A percentile compares a stretch with the other conserved stretches of the same genome.
These are phyloP conservation scores for Glaucidium brasilianum DNA, from an alignment of 2,113 vertebrate genomes.

Conservation along the genomic window DNA sequence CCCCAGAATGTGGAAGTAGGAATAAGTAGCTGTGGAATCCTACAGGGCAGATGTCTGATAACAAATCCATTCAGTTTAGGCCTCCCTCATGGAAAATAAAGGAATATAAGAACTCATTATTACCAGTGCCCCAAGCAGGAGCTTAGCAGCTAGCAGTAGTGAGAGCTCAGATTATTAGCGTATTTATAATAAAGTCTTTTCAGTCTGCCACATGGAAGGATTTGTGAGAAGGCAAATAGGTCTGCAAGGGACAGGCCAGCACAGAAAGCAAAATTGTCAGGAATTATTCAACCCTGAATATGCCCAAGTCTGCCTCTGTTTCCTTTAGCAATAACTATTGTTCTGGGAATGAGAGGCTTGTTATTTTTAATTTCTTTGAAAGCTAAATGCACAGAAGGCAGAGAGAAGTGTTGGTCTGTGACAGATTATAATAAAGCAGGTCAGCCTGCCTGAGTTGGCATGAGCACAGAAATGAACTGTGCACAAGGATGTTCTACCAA, in stretches of 20 bases:
- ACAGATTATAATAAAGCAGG: not conserved
- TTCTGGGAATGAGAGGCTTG: not conserved
- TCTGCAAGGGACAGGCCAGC: not conserved
- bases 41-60: not conserved
- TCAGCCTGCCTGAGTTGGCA: not conserved
- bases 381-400: not conserved
- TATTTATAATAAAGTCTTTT: constrained; percentile 64
- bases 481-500: not conserved
- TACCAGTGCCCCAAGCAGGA: not conserved
- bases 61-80: not conserved
- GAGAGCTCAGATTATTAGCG: constrained; percentile 47
- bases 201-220: constrained; percentile 37
- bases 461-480: not conserved
- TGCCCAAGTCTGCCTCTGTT: not conserved
- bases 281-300: not conserved
- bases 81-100: constrained; percentile 31
- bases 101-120: not conserved
- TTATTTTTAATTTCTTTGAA: not conserved
- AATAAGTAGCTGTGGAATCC: constrained; percentile 13
- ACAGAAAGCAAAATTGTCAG: not conserved
- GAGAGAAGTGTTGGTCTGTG: not conserved
- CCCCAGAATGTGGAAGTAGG: not conserved
- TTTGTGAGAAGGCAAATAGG: constrained; percentile 59
- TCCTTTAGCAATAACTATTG: not conserved
- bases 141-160: constrained; percentile 5